Evolutionary conservation across 2,888 invertebrate species (phyloP).

Genomic region (Drosophila anomalata): DNA sequence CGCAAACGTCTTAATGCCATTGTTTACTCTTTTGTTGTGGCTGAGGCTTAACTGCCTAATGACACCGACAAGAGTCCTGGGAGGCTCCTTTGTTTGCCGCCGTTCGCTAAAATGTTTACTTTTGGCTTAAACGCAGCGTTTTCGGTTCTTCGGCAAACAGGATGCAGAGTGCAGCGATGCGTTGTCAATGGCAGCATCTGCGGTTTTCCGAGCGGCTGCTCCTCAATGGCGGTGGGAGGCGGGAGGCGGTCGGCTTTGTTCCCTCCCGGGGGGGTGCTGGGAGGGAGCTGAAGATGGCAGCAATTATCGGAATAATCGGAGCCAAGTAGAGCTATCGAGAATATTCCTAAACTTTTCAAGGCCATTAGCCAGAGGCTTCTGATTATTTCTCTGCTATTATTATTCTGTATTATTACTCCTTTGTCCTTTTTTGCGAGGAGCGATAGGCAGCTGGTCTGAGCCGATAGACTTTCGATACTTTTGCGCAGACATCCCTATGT

Average conservation of each 20-base stretch:
- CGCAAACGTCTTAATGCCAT: slow-evolving; percentile 1
- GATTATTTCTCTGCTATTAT: no score
- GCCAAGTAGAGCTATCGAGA: not conserved
- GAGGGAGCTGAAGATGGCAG: not conserved
- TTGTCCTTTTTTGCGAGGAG: no score
- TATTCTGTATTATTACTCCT: no score
- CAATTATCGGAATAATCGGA: slow-evolving; percentile 1
- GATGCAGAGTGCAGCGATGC: slow-evolving; percentile 10
- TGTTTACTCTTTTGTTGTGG: slow-evolving; percentile 9
- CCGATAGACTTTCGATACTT: no score
- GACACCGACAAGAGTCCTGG: slow-evolving; percentile 15
- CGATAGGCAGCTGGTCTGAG: no score
- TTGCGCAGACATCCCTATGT: slow-evolving; percentile 45
- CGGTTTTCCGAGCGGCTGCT: slow-evolving; percentile 16
- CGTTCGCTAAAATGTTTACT: slow-evolving; percentile 67
- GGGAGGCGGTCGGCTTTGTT: not conserved
- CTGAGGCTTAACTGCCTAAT: slow-evolving; percentile 1
- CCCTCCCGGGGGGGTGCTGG: not conserved
- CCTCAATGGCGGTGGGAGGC: not conserved
- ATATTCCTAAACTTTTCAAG: not conserved
- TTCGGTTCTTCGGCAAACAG: slow-evolving; percentile 44
- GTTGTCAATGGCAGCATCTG: slow-evolving; percentile 60
- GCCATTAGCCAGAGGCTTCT: not conserved
- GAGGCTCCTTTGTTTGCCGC: slow-evolving; percentile 8
- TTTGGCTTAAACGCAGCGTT: slow-evolving; percentile 61